A percentile compares a stretch with the other conserved stretches of the same genome.
Evolutionary conservation across 2,797 vertebrate species (phyloP).

Genomic region (Microcaecilia unicolor): DNA sequence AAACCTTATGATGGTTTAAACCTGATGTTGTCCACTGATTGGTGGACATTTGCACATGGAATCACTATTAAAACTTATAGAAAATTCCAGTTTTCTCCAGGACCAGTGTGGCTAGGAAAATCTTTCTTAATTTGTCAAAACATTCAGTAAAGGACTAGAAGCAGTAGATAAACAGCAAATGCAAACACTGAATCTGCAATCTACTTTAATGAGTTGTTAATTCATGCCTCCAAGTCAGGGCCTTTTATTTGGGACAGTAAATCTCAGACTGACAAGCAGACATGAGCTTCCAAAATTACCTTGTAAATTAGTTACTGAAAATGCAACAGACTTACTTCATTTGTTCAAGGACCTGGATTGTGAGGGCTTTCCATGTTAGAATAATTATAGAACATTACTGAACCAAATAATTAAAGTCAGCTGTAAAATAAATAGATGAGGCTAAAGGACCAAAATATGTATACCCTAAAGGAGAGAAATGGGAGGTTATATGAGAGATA

Average conservation of each 20-base stretch:
- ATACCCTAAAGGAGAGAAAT: too few relatives aligned
- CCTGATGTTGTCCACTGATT: too few relatives aligned
- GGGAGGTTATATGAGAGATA: too few relatives aligned
- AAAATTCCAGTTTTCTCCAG: too few relatives aligned
- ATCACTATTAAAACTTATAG: too few relatives aligned
- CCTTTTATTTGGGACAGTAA: slow-evolving; percentile 54
- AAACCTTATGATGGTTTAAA: too few relatives aligned
- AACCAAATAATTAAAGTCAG: slow-evolving; percentile 62
- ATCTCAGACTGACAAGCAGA: slow-evolving; percentile 49
- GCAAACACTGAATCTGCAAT: slow-evolving; percentile 1
- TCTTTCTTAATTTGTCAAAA: too few relatives aligned
- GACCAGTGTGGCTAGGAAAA: too few relatives aligned
- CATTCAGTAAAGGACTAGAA: too few relatives aligned
- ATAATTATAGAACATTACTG: slow-evolving; percentile 57
- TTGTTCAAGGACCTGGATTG: slow-evolving; percentile 41
- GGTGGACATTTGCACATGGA: too few relatives aligned
- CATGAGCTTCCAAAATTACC: slow-evolving; percentile 51
- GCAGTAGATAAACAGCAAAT: not conserved
- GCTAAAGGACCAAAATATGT: not conserved
- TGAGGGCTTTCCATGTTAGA: slow-evolving; percentile 44
- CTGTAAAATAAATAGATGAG: slow-evolving; percentile 24
- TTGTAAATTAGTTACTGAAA: slow-evolving; percentile 57
- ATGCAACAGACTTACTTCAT: slow-evolving; percentile 55
- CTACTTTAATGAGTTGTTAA: slow-evolving; percentile 49
- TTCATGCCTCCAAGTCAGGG: slow-evolving; percentile 34